These are phyloP conservation scores for Threskiornis aethiopicus DNA, from an alignment of 2,797 vertebrate species.

Conservation along the genomic window DNA sequence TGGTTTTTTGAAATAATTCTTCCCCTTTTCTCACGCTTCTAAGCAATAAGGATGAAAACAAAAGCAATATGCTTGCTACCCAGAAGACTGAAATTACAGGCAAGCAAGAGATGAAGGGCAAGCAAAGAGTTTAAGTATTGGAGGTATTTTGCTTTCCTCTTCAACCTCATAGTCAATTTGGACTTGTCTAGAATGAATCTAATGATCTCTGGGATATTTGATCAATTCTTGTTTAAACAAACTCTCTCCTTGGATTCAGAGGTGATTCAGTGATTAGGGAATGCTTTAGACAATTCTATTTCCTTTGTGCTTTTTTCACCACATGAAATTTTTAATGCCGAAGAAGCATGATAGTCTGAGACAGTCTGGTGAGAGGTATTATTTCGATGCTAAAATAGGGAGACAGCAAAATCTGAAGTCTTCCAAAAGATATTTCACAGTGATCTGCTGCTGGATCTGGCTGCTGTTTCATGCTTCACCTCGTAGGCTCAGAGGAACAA, in stretches of 20 bases:
- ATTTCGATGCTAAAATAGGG: neutral
- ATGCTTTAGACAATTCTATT: neutral
- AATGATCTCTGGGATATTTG: neutral
- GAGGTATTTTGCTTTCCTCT: neutral
- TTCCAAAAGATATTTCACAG: neutral
- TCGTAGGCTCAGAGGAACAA: neutral
- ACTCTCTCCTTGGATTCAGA: neutral
- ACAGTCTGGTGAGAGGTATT: neutral
- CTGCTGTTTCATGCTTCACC: neutral
- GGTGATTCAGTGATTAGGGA: neutral
- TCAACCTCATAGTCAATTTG: neutral
- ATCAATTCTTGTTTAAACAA: neutral
- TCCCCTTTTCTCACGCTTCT: neutral
- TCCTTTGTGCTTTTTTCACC: neutral
- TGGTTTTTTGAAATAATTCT: neutral
- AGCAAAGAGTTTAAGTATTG: neutral
- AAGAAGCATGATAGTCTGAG: neutral
- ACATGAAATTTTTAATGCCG: neutral
- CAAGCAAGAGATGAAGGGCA: neutral
- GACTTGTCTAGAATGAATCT: neutral
- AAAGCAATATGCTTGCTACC: neutral
- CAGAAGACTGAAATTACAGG: neutral
- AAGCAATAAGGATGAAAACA: neutral
- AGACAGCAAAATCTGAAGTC: neutral
- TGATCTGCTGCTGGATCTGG: neutral